phyloP scores from a whole-genome alignment of 1,140 invertebrate genomes.

The Habropoda laboriosa region DNA sequence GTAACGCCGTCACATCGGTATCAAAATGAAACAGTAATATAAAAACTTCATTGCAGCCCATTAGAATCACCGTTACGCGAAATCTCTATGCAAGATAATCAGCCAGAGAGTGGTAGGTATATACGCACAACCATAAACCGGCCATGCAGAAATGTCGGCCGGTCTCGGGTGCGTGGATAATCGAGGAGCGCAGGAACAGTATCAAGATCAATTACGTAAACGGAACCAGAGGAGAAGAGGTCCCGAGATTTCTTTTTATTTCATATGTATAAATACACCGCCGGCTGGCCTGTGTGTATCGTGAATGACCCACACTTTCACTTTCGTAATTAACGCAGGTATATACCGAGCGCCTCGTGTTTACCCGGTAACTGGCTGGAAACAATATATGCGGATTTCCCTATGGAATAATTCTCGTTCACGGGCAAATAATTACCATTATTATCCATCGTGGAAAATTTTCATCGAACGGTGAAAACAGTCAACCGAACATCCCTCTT shows the following conservation, averaged over 20 bases:
- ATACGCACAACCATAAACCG: not conserved
- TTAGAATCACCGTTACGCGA: not conserved
- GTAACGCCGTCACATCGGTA: not conserved
- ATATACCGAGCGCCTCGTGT: slow-evolving; percentile 28
- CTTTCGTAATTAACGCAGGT: slow-evolving; percentile 69
- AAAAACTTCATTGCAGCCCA: not conserved
- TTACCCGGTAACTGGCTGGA: slow-evolving; percentile 15
- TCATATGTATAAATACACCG: slow-evolving; percentile 31
- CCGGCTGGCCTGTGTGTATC: slow-evolving; percentile 2
- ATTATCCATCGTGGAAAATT: not conserved
- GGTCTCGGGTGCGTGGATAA: slow-evolving; percentile 23
- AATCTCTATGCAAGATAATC: not conserved
- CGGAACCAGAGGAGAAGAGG: slow-evolving; percentile 50
- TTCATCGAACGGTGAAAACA: not conserved
- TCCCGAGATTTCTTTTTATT: slow-evolving; percentile 62
- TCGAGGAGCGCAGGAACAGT: slow-evolving; percentile 31
- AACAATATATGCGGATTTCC: slow-evolving; percentile 41
- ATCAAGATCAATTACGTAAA: slow-evolving; percentile 67
- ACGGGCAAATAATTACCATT: not conserved
- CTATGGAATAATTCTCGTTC: slow-evolving; percentile 1
- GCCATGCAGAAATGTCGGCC: not conserved
- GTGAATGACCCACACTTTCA: slow-evolving; percentile 74
- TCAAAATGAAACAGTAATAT: not conserved
- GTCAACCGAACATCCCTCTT: not conserved
- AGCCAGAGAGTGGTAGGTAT: not conserved